Evolutionary conservation across 2,113 vertebrate species (phyloP), one percentile per base, ranked within the genome.

Genomic region (Spea bombifrons): DNA sequence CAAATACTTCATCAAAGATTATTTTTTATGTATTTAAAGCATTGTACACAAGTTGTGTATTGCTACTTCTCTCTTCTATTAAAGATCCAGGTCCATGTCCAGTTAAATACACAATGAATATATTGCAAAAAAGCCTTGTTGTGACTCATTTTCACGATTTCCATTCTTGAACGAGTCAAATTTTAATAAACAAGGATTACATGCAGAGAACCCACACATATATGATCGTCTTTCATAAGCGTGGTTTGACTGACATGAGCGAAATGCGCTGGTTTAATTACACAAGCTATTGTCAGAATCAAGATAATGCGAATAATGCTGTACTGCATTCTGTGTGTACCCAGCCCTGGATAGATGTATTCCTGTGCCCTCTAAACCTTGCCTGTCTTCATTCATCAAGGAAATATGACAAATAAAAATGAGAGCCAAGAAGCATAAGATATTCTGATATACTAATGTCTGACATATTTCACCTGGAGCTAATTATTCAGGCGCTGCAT

Each of bases 361-460:
- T 77, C 61, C 59, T 67, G 53, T 71, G 57, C 68, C 76, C 69
- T 78, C 57, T 53, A 78, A 78, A 72, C 76, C 59, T 46, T 53
- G 76, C 50, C 69, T 78, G 76, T 72, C 76, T 71, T 15, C 44
- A 78, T 44, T 65, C 68, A 78, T 78, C 76, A 72, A 66, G 55
- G 46, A 71, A 78, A 78, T 71, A 66, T 52, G 69, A 71, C 30
- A 59, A 71, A 72, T 71, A 64, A 67, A 78, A 78, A 66, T 49
- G 61, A 78, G 59, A 78, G 68, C 67, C 53, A 71, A 78, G 76
- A 78, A 78, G 69, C 67, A 72, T 46, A 78, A 78, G 61, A 78
- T 78, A 52, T 78, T 67, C 47, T 65, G 75, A 78, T 61, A 46
- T 65, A 61, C 57, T 68, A 71, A 69, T 63, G 68, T 61, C 59